Evolutionary conservation across 2,888 invertebrate genomes (phyloP).

Genomic region (Choristoneura rosaceana): DNA sequence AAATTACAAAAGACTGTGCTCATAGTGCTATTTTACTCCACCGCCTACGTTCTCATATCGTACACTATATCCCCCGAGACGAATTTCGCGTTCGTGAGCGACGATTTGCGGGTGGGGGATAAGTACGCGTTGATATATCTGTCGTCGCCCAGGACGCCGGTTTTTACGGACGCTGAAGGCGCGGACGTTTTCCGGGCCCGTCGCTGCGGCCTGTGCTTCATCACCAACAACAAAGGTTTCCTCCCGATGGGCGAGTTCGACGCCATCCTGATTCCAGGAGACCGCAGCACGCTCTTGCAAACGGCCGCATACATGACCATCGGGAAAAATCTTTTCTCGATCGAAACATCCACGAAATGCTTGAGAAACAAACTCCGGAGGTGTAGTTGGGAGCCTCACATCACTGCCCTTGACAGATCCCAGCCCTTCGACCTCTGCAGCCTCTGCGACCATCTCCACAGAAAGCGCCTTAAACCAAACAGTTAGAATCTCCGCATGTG

Average conservation of each 20-base stretch:
- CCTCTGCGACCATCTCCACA: slow-evolving; percentile 50
- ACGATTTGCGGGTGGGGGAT: slow-evolving; percentile 59
- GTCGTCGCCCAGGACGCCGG: slow-evolving; percentile 51
- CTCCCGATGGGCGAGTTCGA: slow-evolving; percentile 65
- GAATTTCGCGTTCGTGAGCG: slow-evolving; percentile 57
- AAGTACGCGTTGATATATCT: slow-evolving; percentile 64
- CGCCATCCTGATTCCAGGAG: slow-evolving; percentile 58
- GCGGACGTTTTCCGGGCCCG: slow-evolving; percentile 57
- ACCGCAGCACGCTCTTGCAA: slow-evolving; percentile 48
- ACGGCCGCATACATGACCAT: slow-evolving; percentile 58
- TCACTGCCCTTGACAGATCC: slow-evolving; percentile 55
- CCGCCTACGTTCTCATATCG: slow-evolving; percentile 56
- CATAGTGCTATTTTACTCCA: slow-evolving; percentile 56
- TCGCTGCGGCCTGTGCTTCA: slow-evolving; percentile 62
- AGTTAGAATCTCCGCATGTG: slow-evolving; percentile 45
- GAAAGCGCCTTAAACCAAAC: slow-evolving; percentile 40
- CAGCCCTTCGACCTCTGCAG: slow-evolving; percentile 53
- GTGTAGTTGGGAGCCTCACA: slow-evolving; percentile 56
- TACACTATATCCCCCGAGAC: slow-evolving; percentile 54
- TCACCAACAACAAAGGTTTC: slow-evolving; percentile 69
- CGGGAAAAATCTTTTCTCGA: slow-evolving; percentile 56
- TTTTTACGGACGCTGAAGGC: slow-evolving; percentile 60
- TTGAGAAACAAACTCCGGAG: slow-evolving; percentile 55
- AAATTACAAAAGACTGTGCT: slow-evolving; percentile 59
- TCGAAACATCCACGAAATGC: slow-evolving; percentile 56